phyloP scores from a whole-genome alignment of 2,797 vertebrate species.

The Morus bassanus region DNA sequence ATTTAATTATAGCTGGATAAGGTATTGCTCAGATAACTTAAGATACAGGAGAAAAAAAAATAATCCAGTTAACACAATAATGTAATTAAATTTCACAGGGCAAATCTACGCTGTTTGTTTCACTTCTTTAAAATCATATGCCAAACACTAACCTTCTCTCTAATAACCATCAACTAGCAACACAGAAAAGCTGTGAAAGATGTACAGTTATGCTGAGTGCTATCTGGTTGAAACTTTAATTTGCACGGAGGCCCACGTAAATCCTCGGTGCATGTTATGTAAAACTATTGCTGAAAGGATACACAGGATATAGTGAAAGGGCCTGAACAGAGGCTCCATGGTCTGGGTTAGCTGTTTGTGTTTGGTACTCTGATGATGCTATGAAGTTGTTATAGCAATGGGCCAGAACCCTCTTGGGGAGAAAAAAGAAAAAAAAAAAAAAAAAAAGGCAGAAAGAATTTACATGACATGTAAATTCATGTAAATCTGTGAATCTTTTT shows the following conservation, averaged over 20 bases:
- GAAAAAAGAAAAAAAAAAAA: background rate
- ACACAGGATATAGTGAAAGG: background rate
- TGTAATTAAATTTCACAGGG: background rate
- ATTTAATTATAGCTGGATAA: background rate
- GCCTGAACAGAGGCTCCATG: background rate
- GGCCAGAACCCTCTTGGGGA: background rate
- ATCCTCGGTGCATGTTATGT: background rate
- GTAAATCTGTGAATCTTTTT: background rate
- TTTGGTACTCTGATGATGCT: background rate
- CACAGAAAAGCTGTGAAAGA: background rate
- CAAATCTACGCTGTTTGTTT: background rate
- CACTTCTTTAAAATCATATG: background rate
- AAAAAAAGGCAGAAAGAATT: background rate
- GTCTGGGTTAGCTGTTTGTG: background rate
- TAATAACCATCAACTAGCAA: background rate
- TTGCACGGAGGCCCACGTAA: fast-evolving
- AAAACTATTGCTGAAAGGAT: background rate
- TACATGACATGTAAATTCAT: background rate
- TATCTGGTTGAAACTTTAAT: background rate
- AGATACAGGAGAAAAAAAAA: background rate
- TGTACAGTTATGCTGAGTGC: background rate
- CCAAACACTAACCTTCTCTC: background rate
- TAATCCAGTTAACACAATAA: background rate
- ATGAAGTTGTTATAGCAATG: background rate
- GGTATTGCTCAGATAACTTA: background rate